Evolutionary conservation across 2,888 invertebrate genomes (phyloP).

Genomic region (Clitarchus hookeri): DNA sequence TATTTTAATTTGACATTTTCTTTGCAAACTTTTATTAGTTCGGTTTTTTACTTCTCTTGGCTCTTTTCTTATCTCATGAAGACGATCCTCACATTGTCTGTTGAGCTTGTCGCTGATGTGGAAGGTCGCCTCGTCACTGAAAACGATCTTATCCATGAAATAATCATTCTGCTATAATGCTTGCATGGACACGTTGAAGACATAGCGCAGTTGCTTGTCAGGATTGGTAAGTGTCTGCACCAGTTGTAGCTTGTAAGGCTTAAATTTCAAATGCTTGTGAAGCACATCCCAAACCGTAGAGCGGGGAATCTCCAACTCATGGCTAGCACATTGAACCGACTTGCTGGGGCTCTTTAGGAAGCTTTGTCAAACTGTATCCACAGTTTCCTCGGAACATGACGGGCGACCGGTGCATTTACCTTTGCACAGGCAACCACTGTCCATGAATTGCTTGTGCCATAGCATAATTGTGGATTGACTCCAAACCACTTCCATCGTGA

Average conservation of each 20-base stretch:
- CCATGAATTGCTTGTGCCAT: too few species aligned
- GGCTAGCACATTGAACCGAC: neutral
- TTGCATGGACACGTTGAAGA: neutral
- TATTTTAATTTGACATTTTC: too few species aligned
- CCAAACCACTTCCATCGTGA: too few species aligned
- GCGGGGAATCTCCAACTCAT: neutral
- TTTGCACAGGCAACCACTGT: neutral
- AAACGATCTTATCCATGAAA: neutral
- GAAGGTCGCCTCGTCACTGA: conserved; percentile 1
- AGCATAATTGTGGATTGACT: too few species aligned
- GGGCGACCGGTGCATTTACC: neutral
- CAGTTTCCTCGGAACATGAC: neutral
- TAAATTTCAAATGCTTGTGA: neutral
- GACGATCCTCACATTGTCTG: conserved; percentile 2
- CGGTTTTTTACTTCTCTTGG: too few species aligned
- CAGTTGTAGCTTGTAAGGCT: neutral
- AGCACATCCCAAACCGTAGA: neutral
- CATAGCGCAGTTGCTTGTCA: neutral
- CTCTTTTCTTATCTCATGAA: too few species aligned
- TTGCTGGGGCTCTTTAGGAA: neutral
- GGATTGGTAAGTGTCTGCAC: neutral
- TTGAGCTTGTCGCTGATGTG: neutral
- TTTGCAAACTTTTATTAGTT: too few species aligned
- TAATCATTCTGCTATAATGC: neutral
- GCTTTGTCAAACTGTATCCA: too few species aligned